Evolutionary conservation across 2,797 vertebrate genomes (phyloP).

Genomic region (Novumbra hubbsi): DNA sequence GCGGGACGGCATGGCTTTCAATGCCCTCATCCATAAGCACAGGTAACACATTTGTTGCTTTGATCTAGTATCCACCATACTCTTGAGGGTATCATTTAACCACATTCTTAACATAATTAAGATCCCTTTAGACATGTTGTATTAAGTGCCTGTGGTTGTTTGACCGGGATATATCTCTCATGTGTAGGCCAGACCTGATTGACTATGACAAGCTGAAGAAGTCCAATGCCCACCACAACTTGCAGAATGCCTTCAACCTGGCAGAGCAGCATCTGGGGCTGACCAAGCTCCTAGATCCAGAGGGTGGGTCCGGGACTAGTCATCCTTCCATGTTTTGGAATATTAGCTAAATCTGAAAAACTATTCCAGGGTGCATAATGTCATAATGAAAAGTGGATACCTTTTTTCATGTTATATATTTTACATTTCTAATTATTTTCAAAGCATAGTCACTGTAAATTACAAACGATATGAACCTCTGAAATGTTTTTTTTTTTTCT

Average conservation of each 20-base stretch:
- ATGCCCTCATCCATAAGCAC: constrained; percentile 94
- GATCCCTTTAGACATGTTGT: neutral
- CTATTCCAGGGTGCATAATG: too few relatives aligned
- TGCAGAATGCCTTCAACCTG: constrained; percentile 95
- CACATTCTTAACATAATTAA: neutral
- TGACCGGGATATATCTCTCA: neutral
- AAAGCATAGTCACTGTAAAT: neutral
- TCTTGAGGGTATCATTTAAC: neutral
- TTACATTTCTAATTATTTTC: neutral
- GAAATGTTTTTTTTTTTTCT: neutral
- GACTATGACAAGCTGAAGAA: constrained; percentile 98
- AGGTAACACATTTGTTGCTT: constrained; percentile 12
- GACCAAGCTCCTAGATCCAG: constrained; percentile 90
- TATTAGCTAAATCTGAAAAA: neutral
- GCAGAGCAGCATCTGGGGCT: constrained; percentile 95
- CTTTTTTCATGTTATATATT: neutral
- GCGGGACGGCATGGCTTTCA: constrained; percentile 95
- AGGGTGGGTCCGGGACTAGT: constrained; percentile 75
- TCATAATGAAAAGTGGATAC: neutral
- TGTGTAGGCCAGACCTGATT: constrained; percentile 85
- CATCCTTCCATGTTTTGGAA: neutral
- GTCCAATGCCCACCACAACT: constrained; percentile 96
- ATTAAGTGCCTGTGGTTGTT: neutral
- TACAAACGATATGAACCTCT: neutral
- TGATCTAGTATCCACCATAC: neutral